Percentiles rank a stretch among this genome's conserved stretches.
These are phyloP conservation scores for Hucho hucho DNA, from an alignment of 2,113 vertebrate genomes.

Conservation along the genomic window DNA sequence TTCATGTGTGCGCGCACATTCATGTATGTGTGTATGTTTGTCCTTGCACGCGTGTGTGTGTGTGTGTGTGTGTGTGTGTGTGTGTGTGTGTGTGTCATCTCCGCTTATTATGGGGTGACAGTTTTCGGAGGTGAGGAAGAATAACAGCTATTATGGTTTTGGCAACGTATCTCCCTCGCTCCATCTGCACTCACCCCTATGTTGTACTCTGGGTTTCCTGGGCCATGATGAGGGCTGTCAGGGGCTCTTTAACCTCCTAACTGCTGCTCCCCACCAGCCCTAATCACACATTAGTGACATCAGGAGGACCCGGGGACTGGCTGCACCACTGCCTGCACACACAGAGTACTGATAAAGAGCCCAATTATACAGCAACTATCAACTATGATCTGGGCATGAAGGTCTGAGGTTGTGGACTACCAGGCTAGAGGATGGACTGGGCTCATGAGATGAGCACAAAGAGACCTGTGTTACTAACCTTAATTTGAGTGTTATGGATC, in stretches of 20 bases:
- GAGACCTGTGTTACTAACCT: not conserved
- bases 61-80: constrained; percentile 35
- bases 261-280: constrained; percentile 97
- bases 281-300: constrained; percentile 99
- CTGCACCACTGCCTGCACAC: constrained; percentile 90
- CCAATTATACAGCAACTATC: constrained; percentile 66
- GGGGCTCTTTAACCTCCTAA: constrained; percentile 99
- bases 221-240: constrained; percentile 96
- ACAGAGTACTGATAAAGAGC: constrained; percentile 80
- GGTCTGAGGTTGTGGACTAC: constrained; percentile 38
- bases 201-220: constrained; percentile 95
- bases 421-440: not conserved
- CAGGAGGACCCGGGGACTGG: constrained; percentile 93
- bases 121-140: constrained; percentile 94
- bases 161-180: constrained; percentile 89
- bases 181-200: constrained; percentile 92
- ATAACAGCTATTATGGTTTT: constrained; percentile 92
- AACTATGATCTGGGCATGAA: constrained; percentile 62
- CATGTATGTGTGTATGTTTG: too few species aligned
- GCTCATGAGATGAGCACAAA: not conserved
- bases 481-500: too few species aligned
- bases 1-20: too few species aligned
- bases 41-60: not conserved
- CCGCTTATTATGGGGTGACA: constrained; percentile 85
- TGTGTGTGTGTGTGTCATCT: constrained; percentile 81